Conservation (phyloP, 2,888 invertebrate genomes). For the Hermaeophaga mercurialis region DNA sequence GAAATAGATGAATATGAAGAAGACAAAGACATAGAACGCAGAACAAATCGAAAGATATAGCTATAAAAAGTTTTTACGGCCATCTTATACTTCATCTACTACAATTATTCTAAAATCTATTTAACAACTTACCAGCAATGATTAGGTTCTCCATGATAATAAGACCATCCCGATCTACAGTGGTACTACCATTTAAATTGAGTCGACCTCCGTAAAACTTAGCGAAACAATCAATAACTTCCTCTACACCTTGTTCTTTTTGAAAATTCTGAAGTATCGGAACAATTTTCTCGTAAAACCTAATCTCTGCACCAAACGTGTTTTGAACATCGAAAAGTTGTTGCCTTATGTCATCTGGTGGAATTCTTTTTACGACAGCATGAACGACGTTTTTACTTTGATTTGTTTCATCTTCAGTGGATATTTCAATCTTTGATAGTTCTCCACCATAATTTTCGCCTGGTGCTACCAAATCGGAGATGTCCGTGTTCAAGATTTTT, state of each 20-base stretch:
- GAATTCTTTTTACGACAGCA: conserved; percentile 33
- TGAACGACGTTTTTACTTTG: not conserved
- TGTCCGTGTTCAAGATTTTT: not conserved
- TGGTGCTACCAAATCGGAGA: not conserved
- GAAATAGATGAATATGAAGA: too few species aligned
- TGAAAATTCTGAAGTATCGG: conserved; percentile 58
- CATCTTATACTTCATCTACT: too few species aligned
- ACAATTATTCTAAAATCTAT: too few species aligned
- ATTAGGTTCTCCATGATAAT: conserved; percentile 61
- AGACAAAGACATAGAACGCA: too few species aligned
- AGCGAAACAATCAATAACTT: conserved; percentile 53
- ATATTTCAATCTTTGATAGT: conserved; percentile 4
- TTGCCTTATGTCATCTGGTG: conserved; percentile 39
- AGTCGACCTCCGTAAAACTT: conserved; percentile 43
- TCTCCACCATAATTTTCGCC: conserved; percentile 18
- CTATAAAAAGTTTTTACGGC: too few species aligned
- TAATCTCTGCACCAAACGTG: conserved; percentile 61
- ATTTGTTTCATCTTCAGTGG: not conserved
- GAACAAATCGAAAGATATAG: too few species aligned
- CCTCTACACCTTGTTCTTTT: conserved; percentile 52
- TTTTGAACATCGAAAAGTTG: conserved; percentile 59
- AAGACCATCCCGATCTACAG: conserved; percentile 60
- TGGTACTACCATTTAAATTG: conserved; percentile 36
- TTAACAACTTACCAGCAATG: conserved; percentile 42
- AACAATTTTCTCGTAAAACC: conserved; percentile 59